Evolutionary conservation across 2,113 vertebrate species (phyloP).

Genomic region (Eulemur rufifrons): DNA sequence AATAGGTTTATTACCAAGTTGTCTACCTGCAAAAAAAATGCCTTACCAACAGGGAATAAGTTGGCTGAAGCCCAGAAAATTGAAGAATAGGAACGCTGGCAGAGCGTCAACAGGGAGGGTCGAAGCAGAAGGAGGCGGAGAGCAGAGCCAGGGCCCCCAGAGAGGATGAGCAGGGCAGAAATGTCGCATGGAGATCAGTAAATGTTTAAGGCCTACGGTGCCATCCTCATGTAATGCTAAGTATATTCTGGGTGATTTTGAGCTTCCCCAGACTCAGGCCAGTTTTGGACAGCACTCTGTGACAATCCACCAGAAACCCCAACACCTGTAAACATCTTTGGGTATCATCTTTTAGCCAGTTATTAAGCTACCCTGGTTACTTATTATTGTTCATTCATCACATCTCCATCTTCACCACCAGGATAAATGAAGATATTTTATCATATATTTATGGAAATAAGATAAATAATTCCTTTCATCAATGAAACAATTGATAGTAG

Average conservation of each 20-base stretch:
- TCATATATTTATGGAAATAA: background rate
- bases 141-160: background rate
- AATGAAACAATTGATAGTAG: background rate
- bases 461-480: background rate
- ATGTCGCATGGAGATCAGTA: background rate
- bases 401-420: background rate
- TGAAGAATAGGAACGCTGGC: background rate
- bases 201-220: background rate
- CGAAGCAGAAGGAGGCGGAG: background rate
- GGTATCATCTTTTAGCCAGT: background rate
- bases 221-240: background rate
- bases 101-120: background rate
- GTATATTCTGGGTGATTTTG: background rate
- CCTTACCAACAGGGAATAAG: background rate
- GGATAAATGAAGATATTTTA: background rate
- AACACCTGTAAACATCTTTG: background rate
- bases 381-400: background rate
- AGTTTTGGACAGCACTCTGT: background rate
- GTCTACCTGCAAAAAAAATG: background rate
- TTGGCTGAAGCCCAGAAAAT: background rate
- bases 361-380: background rate
- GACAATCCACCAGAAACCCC: background rate
- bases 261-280: background rate
- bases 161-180: background rate
- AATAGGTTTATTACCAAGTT: background rate